These are phyloP conservation scores for Aphelinus certus DNA, from an alignment of 1,140 invertebrate species.

Conservation along the genomic window DNA sequence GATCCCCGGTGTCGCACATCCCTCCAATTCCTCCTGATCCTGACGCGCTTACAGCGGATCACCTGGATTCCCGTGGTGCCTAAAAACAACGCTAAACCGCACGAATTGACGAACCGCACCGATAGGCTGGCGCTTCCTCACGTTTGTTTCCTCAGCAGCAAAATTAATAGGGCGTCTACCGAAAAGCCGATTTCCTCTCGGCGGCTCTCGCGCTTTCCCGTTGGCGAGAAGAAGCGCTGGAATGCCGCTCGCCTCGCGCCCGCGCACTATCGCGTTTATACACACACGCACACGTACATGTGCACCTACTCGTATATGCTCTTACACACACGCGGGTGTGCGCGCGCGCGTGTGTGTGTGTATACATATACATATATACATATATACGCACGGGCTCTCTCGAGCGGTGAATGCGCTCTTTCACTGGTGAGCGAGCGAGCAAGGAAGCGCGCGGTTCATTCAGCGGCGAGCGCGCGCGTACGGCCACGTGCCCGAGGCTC, in stretches of 20 bases:
- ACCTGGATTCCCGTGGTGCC: no score
- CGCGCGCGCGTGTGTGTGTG: no score
- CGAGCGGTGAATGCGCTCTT: constrained; percentile 3
- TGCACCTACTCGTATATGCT: neutral
- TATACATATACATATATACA: neutral
- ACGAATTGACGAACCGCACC: no score
- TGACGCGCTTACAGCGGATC: no score
- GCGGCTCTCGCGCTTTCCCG: constrained; percentile 23
- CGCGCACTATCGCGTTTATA: constrained; percentile 44
- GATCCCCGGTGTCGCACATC: no score
- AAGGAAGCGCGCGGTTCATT: constrained; percentile 52
- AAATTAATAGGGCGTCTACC: no score
- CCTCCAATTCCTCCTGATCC: no score
- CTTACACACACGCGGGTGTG: neutral
- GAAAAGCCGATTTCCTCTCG: constrained; percentile 8
- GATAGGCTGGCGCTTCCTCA: no score
- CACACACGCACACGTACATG: neutral
- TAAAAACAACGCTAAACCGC: no score
- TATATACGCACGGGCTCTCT: neutral
- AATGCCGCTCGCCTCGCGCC: constrained; percentile 62
- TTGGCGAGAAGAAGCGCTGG: constrained; percentile 49
- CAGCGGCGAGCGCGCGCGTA: constrained; percentile 40
- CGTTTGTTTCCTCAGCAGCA: no score
- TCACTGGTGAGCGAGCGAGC: neutral
- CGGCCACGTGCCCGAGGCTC: constrained; percentile 61